These are phyloP conservation scores for Hylyphantes graminicola DNA, from an alignment of 1,140 invertebrate genomes.

Conservation along the genomic window DNA sequence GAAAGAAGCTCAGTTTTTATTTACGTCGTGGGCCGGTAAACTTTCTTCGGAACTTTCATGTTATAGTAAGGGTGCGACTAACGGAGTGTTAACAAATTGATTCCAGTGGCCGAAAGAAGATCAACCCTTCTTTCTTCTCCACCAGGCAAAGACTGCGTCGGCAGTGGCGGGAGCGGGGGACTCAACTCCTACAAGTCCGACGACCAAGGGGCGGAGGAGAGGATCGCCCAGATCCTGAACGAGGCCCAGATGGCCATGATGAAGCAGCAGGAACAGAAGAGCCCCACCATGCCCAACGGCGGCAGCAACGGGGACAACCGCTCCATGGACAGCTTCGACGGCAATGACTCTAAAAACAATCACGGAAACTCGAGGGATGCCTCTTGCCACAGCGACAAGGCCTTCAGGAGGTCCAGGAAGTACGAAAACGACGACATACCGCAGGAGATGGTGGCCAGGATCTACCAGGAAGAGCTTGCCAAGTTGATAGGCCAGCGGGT, in stretches of 20 bases:
- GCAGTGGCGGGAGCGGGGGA: constrained; percentile 71
- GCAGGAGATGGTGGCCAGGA: constrained; percentile 95
- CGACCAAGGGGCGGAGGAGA: constrained; percentile 87
- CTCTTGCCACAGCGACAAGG: constrained; percentile 9
- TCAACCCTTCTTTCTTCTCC: constrained; percentile 60
- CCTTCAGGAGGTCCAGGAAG: constrained; percentile 60
- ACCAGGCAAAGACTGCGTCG: constrained; percentile 63
- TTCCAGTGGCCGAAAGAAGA: constrained; percentile 58
- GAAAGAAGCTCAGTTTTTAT: no score
- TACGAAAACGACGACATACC: constrained; percentile 91
- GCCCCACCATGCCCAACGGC: constrained; percentile 25
- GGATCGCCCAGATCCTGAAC: constrained; percentile 91
- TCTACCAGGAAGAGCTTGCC: constrained; percentile 95
- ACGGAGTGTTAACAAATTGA: background rate
- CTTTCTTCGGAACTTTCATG: no score
- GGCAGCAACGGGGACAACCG: constrained; percentile 32
- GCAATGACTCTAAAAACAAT: constrained; percentile 25
- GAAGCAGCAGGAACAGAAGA: constrained; percentile 52
- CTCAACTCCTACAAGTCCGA: constrained; percentile 76
- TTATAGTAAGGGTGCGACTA: no score
- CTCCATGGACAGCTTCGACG: constrained; percentile 37
- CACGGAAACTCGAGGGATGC: constrained; percentile 26
- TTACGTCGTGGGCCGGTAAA: no score
- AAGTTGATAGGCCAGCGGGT: constrained; percentile 82
- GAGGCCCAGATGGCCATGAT: constrained; percentile 78